These are phyloP conservation scores for Monochamus saltuarius DNA, from an alignment of 1,140 invertebrate species.

Conservation along the genomic window DNA sequence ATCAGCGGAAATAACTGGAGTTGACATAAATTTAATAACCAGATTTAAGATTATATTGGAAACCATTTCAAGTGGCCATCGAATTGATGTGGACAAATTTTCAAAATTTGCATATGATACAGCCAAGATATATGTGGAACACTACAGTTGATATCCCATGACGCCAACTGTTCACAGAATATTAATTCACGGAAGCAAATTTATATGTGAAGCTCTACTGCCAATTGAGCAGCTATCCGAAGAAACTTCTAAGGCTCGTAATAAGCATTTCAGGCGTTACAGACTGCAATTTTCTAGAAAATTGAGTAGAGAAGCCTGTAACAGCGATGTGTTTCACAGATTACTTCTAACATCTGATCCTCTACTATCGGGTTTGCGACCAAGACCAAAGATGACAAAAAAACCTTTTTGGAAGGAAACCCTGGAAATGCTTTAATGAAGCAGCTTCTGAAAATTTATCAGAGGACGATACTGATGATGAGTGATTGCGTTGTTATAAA, in stretches of 20 bases:
- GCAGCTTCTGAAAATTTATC: no score
- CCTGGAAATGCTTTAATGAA: no score
- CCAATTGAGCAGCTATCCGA: conserved; percentile 40
- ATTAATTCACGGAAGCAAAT: conserved; percentile 34
- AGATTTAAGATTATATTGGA: conserved; percentile 35
- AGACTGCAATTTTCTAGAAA: conserved; percentile 38
- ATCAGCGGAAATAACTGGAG: conserved; percentile 5
- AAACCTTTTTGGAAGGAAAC: no score
- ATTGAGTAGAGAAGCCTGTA: conserved; percentile 35
- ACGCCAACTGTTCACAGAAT: conserved; percentile 46
- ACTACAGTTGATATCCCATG: conserved; percentile 45
- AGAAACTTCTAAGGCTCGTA: conserved; percentile 28
- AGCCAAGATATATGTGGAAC: conserved; percentile 31
- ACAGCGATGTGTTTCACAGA: conserved; percentile 41
- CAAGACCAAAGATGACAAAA: no score
- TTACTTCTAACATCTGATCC: conserved; percentile 42
- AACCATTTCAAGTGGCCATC: conserved; percentile 36
- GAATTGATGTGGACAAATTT: neutral
- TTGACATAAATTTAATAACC: conserved; percentile 29
- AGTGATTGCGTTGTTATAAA: no score
- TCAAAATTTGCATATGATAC: neutral
- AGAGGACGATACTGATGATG: no score
- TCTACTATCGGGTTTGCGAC: conserved; percentile 29
- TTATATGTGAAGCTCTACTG: conserved; percentile 33
- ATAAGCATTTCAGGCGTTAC: conserved; percentile 41